Evolutionary conservation across 2,797 vertebrate species (phyloP).

Genomic region (Pseudochromis fuscus): DNA sequence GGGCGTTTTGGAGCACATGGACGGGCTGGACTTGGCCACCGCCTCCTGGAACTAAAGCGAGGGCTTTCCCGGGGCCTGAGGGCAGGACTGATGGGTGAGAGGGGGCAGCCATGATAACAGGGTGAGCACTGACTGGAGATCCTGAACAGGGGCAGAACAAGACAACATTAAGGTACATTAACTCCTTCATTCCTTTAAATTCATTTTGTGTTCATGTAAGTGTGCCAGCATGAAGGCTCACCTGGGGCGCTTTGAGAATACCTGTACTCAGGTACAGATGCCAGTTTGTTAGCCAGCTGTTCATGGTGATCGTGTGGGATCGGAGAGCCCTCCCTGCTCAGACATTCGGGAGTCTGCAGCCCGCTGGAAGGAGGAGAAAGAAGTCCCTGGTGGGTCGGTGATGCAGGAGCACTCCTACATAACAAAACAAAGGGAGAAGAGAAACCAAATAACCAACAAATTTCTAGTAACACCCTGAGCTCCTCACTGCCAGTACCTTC

Average conservation of each 20-base stretch:
- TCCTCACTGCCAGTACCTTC: conserved; percentile 10
- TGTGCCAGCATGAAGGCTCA: conserved; percentile 69
- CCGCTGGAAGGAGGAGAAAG: conserved; percentile 94
- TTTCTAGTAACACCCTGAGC: conserved; percentile 11
- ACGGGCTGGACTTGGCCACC: conserved; percentile 90
- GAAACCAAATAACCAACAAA: not conserved
- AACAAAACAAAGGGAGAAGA: conserved; percentile 1
- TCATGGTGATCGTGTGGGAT: conserved; percentile 91
- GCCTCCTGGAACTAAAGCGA: conserved; percentile 91
- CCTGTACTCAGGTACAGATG: conserved; percentile 95
- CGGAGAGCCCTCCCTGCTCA: conserved; percentile 97
- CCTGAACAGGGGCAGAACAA: conserved; percentile 76
- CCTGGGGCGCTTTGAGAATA: conserved; percentile 98
- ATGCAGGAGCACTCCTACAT: conserved; percentile 95
- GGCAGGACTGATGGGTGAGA: conserved; percentile 83
- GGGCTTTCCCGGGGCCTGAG: conserved; percentile 87
- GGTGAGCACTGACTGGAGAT: conserved; percentile 94
- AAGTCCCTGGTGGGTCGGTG: conserved; percentile 96
- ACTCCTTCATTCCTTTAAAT: not conserved
- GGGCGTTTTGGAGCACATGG: conserved; percentile 88
- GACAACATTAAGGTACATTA: not conserved
- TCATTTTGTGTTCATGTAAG: too few species aligned
- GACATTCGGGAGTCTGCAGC: conserved; percentile 97
- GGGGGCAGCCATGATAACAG: conserved; percentile 95
- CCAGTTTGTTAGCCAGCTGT: conserved; percentile 92